phyloP scores from a whole-genome alignment of 2,888 invertebrate genomes.

The Phaedon cochleariae region DNA sequence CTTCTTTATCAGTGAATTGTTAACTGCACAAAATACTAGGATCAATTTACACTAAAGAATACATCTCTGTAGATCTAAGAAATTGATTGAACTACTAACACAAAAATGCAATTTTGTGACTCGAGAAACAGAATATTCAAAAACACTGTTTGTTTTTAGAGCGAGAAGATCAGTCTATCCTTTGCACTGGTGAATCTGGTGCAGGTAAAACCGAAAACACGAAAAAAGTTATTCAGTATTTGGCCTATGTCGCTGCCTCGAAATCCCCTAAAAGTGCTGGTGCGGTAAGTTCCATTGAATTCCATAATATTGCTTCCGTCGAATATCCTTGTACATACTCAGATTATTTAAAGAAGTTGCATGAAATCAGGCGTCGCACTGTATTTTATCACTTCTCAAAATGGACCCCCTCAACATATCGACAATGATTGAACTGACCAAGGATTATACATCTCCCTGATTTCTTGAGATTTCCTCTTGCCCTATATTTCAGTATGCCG shows the following conservation, averaged over 20 bases:
- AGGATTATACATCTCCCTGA: too few relatives aligned
- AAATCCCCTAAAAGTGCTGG: slow-evolving; percentile 91
- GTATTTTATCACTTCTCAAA: not conserved
- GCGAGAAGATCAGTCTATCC: slow-evolving; percentile 98
- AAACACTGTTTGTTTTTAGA: slow-evolving; percentile 72
- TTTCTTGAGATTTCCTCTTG: too few relatives aligned
- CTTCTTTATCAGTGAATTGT: too few relatives aligned
- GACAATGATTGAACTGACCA: too few relatives aligned
- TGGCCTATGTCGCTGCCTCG: slow-evolving; percentile 98
- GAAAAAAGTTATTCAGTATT: slow-evolving; percentile 99
- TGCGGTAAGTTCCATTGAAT: slow-evolving; percentile 73
- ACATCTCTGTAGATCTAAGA: too few relatives aligned
- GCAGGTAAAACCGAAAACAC: slow-evolving; percentile 99
- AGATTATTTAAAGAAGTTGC: not conserved
- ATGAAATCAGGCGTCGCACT: not conserved
- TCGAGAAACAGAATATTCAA: too few relatives aligned
- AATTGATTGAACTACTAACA: too few relatives aligned
- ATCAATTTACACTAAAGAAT: too few relatives aligned
- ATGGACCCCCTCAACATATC: not conserved
- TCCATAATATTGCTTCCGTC: not conserved
- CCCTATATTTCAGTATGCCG: too few relatives aligned
- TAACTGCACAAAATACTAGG: too few relatives aligned
- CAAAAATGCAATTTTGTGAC: too few relatives aligned
- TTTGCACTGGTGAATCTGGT: slow-evolving; percentile 99
- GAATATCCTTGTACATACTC: not conserved